Base-by-base conservation (phyloP, 1,140 invertebrate species). In the Limonius californicus region DNA sequence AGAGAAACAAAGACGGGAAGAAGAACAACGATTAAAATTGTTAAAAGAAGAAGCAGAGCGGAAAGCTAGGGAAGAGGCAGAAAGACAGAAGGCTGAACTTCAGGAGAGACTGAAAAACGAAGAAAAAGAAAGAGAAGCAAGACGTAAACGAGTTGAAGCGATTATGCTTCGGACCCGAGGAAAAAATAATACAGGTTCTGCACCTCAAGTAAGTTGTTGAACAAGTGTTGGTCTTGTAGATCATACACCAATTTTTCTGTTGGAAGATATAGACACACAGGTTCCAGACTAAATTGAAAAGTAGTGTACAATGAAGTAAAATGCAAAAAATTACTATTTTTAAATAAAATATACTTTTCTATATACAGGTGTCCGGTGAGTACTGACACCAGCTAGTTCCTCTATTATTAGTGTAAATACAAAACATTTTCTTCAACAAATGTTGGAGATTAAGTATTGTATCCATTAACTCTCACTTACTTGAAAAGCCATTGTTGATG, bases 101-200 rank as follows among this genome's bases (percentile, higher is more conserved):
- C 87, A 88, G 63, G 86, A 89, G 70, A 83, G 85, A 63, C 77
- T 90, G 27, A 87, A 87, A 69, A 87, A 87, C 64, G 90, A 92
- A 76, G 90, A 92, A 70, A 89, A 89, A 73, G 90, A 91, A 70
- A 78, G 90, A 65, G 84, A 89, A 69, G 87, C 85, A 45, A 81
- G 90, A 67, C 84, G 89, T 50, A 90, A 88, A 74, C 81, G 90
- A 54, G 89, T 92, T 1, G 90, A 92, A 76, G 89, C 89, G 45
- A 92, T 92, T 65, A 92, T 92, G 90, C 80, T 84, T 32, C 80
- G 90, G 68, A 92, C 90, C 47, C 81, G 90, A 63, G 86, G 85
- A 57, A 86, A 82, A 65, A 83, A 81, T 68, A 78, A 82, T 66
- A 70, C 77, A n/a, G 80, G 79, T 67, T 81, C 82, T 54, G 78